phyloP scores from a whole-genome alignment of 2,797 vertebrate genomes.

The Poecilia velifera region DNA sequence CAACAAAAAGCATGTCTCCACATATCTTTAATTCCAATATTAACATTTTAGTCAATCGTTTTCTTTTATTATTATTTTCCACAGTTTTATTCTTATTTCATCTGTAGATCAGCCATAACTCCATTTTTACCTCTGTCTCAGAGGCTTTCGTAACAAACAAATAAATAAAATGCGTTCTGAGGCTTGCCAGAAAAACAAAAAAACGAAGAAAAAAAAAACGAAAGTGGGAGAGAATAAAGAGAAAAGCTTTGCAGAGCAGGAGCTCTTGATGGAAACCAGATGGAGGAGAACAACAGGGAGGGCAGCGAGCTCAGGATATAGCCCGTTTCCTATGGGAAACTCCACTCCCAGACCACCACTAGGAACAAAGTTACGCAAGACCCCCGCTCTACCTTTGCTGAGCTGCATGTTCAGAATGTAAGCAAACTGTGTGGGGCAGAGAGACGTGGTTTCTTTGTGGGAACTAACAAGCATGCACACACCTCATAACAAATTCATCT shows the following conservation, averaged over 20 bases:
- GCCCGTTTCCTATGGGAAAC: conserved; percentile 66
- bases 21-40: conserved; percentile 5
- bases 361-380: conserved; percentile 51
- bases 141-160: background rate
- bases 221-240: conserved; percentile 11
- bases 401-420: conserved; percentile 9
- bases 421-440: background rate
- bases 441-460: background rate
- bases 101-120: background rate
- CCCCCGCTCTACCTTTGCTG: conserved; percentile 7
- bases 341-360: conserved; percentile 47
- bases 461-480: background rate
- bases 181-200: conserved; percentile 11
- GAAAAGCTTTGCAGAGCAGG: conserved; percentile 34
- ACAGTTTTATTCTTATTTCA: background rate
- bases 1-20: background rate
- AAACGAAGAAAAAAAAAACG: conserved; percentile 2
- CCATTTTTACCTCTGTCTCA: background rate
- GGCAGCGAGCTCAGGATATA: conserved; percentile 61
- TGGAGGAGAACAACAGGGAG: conserved; percentile 61
- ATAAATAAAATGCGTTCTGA: background rate
- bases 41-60: too few species aligned
- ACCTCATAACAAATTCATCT: background rate
- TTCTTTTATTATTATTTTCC: background rate
- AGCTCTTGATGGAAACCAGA: conserved; percentile 79